A percentile compares a stretch with the other conserved stretches of the same genome.
phyloP scores from a whole-genome alignment of 1,140 invertebrate species.

The Euwallacea fornicatus region DNA sequence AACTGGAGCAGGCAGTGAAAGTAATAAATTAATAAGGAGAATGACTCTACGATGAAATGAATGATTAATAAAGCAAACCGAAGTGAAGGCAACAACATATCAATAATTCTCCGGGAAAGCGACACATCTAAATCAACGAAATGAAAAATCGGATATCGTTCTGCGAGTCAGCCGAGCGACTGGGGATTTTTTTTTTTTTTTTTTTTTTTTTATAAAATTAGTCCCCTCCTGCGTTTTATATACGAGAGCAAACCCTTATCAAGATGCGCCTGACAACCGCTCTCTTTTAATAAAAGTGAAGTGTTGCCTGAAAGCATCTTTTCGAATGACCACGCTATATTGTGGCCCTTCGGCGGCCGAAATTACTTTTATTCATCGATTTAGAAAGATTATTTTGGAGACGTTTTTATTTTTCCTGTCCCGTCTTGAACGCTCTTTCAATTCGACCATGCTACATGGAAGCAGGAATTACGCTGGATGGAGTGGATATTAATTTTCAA shows the following conservation, averaged over 20 bases:
- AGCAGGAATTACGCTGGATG: no score
- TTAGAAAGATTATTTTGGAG: constrained; percentile 34
- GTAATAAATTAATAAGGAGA: no score
- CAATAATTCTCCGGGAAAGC: constrained; percentile 7
- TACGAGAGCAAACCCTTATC: constrained; percentile 37
- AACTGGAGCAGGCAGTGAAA: no score
- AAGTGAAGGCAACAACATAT: constrained; percentile 1
- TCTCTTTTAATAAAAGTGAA: constrained; percentile 40
- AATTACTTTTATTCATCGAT: constrained; percentile 39
- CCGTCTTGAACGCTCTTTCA: not conserved
- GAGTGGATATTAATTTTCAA: no score
- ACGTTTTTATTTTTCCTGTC: constrained; percentile 12
- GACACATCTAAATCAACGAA: constrained; percentile 29
- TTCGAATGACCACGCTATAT: constrained; percentile 33
- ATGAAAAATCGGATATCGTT: constrained; percentile 33
- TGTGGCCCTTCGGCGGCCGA: constrained; percentile 28
- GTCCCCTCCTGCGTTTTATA: constrained; percentile 35
- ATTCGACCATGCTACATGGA: not conserved
- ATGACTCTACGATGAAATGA: not conserved
- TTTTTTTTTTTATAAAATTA: constrained; percentile 40
- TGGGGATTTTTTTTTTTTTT: constrained; percentile 25
- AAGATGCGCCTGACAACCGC: constrained; percentile 38
- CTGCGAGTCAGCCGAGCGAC: constrained; percentile 18
- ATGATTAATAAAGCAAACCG: not conserved
- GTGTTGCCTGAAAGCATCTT: constrained; percentile 34